Conservation (phyloP, 2,113 vertebrate genomes). For the Cavia aperea region DNA sequence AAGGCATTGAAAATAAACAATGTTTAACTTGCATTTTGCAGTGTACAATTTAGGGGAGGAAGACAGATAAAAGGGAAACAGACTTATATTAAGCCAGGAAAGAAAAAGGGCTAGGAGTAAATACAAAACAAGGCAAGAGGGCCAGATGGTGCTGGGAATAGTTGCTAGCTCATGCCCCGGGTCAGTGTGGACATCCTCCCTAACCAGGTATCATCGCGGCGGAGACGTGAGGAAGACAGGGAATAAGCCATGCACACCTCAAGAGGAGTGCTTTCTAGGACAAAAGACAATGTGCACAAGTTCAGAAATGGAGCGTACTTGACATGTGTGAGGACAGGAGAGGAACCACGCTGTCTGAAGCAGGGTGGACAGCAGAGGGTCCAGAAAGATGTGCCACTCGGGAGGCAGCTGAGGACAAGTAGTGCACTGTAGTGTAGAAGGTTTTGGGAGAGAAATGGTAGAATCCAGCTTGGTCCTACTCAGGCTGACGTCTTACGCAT, state of each 20-base stretch:
- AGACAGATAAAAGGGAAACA: background rate
- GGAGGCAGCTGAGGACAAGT: background rate
- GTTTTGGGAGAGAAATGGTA: background rate
- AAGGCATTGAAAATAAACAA: background rate
- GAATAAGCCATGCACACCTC: background rate
- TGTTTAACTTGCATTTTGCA: background rate
- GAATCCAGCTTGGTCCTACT: background rate
- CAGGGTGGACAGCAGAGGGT: background rate
- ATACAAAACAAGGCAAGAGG: background rate
- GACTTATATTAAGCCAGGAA: background rate
- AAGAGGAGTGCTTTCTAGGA: background rate
- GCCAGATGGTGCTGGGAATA: background rate
- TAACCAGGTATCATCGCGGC: background rate
- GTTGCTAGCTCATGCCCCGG: background rate
- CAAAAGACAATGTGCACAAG: background rate
- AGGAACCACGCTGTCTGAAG: background rate
- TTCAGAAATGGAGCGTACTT: background rate
- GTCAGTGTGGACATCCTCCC: background rate
- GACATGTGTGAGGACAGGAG: background rate
- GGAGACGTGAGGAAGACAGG: background rate
- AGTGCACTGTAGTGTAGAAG: background rate
- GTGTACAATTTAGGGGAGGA: background rate
- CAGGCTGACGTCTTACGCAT: background rate
- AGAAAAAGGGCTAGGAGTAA: background rate
- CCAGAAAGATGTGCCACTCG: rapidly evolving